Percentiles rank a stretch among this genome's conserved stretches.
These are phyloP conservation scores for Drosophila rellima DNA, from an alignment of 2,888 invertebrate genomes.

Conservation along the genomic window DNA sequence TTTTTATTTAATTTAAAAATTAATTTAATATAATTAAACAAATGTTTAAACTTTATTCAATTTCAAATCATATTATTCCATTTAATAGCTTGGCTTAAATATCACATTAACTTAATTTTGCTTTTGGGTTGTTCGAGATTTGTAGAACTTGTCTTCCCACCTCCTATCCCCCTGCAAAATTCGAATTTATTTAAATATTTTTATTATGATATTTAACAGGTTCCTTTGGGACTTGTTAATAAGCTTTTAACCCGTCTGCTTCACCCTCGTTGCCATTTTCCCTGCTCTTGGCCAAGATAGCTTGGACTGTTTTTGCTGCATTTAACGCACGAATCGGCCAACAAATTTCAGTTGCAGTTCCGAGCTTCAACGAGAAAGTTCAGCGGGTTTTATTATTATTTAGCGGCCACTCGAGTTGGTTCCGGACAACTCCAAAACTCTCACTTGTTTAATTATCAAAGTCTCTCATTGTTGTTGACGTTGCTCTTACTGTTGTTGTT, in stretches of 20 bases:
- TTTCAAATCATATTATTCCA: too few relatives aligned
- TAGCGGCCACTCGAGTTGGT: conserved; percentile 25
- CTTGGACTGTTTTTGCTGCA: conserved; percentile 34
- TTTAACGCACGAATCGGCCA: conserved; percentile 30
- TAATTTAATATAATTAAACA: too few relatives aligned
- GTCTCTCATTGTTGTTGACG: conserved; percentile 43
- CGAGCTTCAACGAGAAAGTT: conserved; percentile 77
- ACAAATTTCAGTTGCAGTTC: conserved; percentile 73
- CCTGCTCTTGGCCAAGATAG: conserved; percentile 1
- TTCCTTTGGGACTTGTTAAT: conserved; percentile 17
- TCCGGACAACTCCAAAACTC: conserved; percentile 54
- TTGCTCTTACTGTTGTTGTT: conserved; percentile 11
- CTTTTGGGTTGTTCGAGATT: background rate
- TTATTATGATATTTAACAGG: conserved; percentile 6
- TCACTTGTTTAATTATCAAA: conserved; percentile 77
- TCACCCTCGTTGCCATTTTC: background rate
- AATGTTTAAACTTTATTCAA: too few relatives aligned
- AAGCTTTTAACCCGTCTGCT: conserved; percentile 10
- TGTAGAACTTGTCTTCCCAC: background rate
- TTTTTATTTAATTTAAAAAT: background rate
- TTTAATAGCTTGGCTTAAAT: too few relatives aligned
- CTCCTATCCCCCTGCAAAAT: background rate
- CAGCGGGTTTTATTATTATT: conserved; percentile 44
- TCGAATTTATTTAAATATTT: too few relatives aligned
- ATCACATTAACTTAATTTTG: too few relatives aligned